phyloP scores from a whole-genome alignment of 2,797 vertebrate species.

The Chloroceryle inda region DNA sequence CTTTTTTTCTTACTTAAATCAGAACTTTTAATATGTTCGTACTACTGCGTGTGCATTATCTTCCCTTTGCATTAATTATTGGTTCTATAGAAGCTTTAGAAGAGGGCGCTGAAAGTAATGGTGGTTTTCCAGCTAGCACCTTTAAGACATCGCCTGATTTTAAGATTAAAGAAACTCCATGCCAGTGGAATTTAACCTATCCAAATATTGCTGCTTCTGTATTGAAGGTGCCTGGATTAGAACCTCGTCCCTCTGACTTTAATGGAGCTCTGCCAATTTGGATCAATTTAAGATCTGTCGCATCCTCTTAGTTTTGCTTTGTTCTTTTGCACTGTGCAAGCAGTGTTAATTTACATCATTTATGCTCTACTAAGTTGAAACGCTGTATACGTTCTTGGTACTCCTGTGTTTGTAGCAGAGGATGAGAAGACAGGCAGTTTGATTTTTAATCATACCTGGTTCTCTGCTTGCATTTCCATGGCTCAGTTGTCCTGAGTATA shows the following conservation, averaged over 20 bases:
- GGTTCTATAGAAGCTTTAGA: neutral
- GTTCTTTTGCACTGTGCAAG: neutral
- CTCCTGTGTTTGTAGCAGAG: neutral
- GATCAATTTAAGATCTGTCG: neutral
- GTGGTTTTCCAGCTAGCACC: slow-evolving; percentile 15
- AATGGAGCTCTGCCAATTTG: neutral
- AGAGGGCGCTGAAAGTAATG: neutral
- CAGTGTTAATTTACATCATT: neutral
- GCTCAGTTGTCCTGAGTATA: neutral
- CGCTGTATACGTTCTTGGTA: accelerated
- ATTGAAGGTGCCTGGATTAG: neutral
- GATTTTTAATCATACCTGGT: neutral
- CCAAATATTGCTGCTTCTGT: neutral
- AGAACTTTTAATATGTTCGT: slow-evolving; percentile 41
- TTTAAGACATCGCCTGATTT: slow-evolving; percentile 11
- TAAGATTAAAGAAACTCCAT: slow-evolving; percentile 12
- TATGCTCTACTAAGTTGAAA: slow-evolving; percentile 23
- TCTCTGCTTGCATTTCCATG: neutral
- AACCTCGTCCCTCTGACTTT: neutral
- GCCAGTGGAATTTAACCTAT: neutral
- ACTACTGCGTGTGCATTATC: slow-evolving; percentile 17
- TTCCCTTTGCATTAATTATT: slow-evolving; percentile 18
- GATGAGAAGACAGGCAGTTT: neutral
- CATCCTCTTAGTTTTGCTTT: slow-evolving; percentile 8
- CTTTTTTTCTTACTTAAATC: slow-evolving; percentile 28